These are phyloP conservation scores for Ladona fulva DNA, from an alignment of 1,140 invertebrate species.

Conservation along the genomic window DNA sequence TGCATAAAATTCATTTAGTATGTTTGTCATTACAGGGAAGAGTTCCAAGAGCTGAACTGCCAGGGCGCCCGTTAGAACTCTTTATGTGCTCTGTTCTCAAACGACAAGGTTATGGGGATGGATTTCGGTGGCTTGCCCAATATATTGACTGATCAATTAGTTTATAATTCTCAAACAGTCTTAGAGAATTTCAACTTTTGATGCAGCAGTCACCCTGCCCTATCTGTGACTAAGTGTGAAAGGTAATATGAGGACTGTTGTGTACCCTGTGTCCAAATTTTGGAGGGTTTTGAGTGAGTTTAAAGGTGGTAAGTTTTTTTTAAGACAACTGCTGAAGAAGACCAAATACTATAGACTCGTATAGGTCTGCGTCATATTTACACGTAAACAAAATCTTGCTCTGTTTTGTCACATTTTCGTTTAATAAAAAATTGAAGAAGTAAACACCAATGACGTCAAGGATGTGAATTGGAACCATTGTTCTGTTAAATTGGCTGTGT, in stretches of 20 bases:
- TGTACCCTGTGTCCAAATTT: not conserved
- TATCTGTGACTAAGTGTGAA: not conserved
- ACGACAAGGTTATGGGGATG: conserved; percentile 98
- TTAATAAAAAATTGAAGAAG: not conserved
- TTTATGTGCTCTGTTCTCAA: conserved; percentile 99
- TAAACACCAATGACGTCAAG: not conserved
- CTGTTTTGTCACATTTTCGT: no score
- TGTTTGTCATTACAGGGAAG: conserved; percentile 61
- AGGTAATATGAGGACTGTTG: not conserved
- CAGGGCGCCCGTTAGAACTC: conserved; percentile 91
- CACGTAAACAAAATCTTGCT: not conserved
- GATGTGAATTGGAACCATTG: not conserved
- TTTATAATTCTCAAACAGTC: not conserved
- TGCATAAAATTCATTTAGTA: not conserved
- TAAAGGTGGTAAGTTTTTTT: conserved; percentile 4
- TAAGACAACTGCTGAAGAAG: not conserved
- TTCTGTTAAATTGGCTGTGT: not conserved
- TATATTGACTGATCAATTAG: conserved; percentile 74
- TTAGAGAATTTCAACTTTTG: conserved; percentile 12
- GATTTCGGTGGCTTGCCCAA: conserved; percentile 98
- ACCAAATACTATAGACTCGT: not conserved
- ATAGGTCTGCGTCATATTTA: not conserved
- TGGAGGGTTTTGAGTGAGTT: not conserved
- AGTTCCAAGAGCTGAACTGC: conserved; percentile 75
- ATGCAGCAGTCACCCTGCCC: conserved; percentile 14